phyloP scores from a whole-genome alignment of 2,888 invertebrate species.

The Macropis europaea region DNA sequence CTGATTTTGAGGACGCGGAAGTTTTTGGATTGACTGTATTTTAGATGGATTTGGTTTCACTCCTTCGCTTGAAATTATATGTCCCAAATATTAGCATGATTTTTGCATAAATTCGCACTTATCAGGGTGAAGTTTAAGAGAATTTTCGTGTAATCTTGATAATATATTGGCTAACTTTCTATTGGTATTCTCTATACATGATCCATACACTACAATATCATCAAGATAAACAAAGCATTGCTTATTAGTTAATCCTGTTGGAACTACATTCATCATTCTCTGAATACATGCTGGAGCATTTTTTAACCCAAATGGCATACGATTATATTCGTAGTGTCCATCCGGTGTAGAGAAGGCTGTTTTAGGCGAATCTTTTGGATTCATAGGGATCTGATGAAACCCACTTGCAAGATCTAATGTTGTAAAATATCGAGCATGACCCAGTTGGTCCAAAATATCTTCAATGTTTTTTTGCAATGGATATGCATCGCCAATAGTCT shows the following conservation, averaged over 20 bases:
- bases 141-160: background rate
- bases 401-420: background rate
- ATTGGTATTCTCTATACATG: constrained; percentile 16
- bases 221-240: background rate
- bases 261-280: constrained; percentile 66
- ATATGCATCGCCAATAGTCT: no score
- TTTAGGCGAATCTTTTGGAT: background rate
- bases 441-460: background rate
- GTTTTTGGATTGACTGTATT: constrained; percentile 11
- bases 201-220: constrained; percentile 33
- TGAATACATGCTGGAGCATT: constrained; percentile 59
- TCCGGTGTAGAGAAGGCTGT: background rate
- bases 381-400: background rate
- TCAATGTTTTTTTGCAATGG: background rate
- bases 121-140: background rate
- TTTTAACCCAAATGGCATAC: background rate
- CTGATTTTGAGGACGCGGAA: constrained; percentile 3
- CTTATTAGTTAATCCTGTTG: constrained; percentile 41
- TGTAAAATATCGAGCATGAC: background rate
- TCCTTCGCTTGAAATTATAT: constrained; percentile 50
- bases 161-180: constrained; percentile 14
- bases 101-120: constrained; percentile 11
- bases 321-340: background rate
- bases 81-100: constrained; percentile 53
- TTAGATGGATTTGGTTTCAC: constrained; percentile 50